A percentile compares a stretch with the other conserved stretches of the same genome.
Conservation (phyloP, 2,797 vertebrate species). For the Gila robusta region DNA sequence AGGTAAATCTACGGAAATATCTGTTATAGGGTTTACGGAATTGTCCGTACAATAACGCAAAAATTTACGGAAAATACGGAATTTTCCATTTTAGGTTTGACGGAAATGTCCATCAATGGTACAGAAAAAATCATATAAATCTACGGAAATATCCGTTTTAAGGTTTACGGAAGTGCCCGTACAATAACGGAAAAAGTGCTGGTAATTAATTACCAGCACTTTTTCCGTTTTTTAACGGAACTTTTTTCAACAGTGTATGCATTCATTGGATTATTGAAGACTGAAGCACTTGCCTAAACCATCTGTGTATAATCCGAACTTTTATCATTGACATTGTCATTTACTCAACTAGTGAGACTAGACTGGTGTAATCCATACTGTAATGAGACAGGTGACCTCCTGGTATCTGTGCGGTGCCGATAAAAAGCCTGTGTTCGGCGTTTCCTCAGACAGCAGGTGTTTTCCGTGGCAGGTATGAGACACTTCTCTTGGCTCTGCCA, state of each 20-base stretch:
- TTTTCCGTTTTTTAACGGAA: no score
- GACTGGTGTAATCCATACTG: constrained; percentile 21
- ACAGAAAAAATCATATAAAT: no score
- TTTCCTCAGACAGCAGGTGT: constrained; percentile 36
- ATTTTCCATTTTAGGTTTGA: no score
- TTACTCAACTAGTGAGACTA: constrained; percentile 1
- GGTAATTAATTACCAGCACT: no score
- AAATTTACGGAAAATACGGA: no score
- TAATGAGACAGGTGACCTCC: constrained; percentile 37
- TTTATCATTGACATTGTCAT: constrained; percentile 24
- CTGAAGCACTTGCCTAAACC: not conserved
- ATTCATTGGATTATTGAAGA: not conserved
- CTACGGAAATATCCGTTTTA: no score
- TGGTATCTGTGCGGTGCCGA: constrained; percentile 36
- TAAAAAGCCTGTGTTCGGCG: constrained; percentile 28
- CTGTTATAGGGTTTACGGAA: no score
- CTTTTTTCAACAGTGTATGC: not conserved
- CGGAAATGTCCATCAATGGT: no score
- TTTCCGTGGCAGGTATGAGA: constrained; percentile 21
- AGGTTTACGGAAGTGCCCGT: no score
- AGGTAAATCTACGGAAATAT: no score
- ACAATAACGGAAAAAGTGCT: no score
- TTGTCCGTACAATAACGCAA: no score
- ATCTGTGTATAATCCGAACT: not conserved
- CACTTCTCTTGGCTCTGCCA: not conserved